A percentile compares a stretch with the other conserved stretches of the same genome.
Conservation (phyloP, 2,113 vertebrate species). For the Pandion haliaetus region DNA sequence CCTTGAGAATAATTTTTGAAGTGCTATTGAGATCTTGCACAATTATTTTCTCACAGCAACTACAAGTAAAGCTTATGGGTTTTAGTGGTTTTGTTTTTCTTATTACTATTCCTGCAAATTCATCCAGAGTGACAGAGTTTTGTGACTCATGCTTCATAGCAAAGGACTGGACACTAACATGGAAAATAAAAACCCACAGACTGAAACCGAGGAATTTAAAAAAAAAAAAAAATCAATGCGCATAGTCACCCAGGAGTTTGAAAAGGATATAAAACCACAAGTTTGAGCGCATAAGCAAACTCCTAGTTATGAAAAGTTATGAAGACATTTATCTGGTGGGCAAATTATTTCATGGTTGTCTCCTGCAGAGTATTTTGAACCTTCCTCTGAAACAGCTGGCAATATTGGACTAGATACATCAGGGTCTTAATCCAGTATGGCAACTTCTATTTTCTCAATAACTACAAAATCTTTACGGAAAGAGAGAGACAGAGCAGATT, state of each 20-base stretch:
- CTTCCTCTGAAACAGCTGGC: neutral
- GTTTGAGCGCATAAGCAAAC: neutral
- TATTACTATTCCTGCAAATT: neutral
- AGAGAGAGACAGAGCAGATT: neutral
- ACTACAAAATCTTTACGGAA: neutral
- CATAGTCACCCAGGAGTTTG: neutral
- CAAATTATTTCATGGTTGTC: neutral
- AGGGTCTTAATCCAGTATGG: neutral
- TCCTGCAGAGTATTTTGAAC: neutral
- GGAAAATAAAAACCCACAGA: constrained; percentile 37
- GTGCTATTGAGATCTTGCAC: neutral
- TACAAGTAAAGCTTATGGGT: neutral
- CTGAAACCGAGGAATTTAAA: neutral
- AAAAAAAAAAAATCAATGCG: neutral
- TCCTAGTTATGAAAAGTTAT: neutral
- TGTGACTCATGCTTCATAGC: constrained; percentile 29
- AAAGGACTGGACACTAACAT: neutral
- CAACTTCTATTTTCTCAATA: neutral
- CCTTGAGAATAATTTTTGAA: neutral
- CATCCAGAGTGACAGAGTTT: neutral
- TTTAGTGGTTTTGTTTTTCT: constrained; percentile 18
- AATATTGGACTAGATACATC: neutral
- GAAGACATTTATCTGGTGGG: neutral
- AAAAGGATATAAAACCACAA: constrained; percentile 4
- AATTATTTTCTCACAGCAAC: neutral